Evolutionary conservation across 2,888 invertebrate genomes (phyloP).

Genomic region (Eilema caniola): DNA sequence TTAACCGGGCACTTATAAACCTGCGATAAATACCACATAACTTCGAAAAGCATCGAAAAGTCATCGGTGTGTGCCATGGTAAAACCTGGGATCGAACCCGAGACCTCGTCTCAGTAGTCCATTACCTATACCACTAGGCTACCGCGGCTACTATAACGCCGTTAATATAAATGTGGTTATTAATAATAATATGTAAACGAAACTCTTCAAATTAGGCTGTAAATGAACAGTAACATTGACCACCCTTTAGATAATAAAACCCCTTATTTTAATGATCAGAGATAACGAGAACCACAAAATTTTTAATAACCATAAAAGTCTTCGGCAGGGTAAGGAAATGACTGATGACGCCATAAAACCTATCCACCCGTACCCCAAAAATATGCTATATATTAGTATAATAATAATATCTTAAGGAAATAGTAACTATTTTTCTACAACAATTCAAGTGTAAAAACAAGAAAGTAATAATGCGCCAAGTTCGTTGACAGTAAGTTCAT

Average conservation of each 20-base stretch:
- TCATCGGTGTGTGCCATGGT: too few relatives aligned
- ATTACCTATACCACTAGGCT: too few relatives aligned
- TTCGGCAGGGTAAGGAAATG: conserved; percentile 50
- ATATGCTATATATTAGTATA: background rate
- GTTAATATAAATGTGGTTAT: too few relatives aligned
- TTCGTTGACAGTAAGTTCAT: background rate
- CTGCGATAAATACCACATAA: too few relatives aligned
- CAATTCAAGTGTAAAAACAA: background rate
- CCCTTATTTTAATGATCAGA: conserved; percentile 51
- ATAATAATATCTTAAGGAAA: background rate
- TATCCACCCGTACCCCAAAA: conserved; percentile 4
- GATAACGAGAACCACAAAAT: conserved; percentile 49
- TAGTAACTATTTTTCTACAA: background rate
- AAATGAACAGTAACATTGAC: conserved; percentile 28
- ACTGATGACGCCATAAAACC: conserved; percentile 53
- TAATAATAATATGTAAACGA: too few relatives aligned
- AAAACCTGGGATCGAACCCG: too few relatives aligned
- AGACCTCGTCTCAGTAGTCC: too few relatives aligned
- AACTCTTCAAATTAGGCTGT: conserved; percentile 10
- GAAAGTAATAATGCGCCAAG: background rate
- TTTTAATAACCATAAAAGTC: conserved; percentile 55
- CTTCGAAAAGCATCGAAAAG: too few relatives aligned
- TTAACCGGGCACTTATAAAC: too few relatives aligned
- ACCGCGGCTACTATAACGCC: too few relatives aligned
- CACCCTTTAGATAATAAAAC: conserved; percentile 41